Conservation (phyloP, 2,888 invertebrate species). For the Xanthorhoe spadicearia region DNA sequence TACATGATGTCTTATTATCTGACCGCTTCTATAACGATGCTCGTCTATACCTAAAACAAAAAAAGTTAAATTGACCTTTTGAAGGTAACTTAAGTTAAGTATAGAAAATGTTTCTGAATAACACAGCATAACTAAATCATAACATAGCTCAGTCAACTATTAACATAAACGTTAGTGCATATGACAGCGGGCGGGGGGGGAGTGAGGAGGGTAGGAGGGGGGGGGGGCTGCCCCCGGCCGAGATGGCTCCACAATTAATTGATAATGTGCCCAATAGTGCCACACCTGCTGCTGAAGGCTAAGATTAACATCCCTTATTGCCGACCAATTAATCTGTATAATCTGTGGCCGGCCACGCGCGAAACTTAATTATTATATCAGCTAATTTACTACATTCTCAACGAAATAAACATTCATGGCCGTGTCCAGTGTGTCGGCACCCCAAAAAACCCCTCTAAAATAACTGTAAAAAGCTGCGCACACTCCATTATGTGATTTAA, state of each 20-base stretch:
- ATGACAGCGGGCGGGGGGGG: conserved; percentile 51
- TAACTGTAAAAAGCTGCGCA: conserved; percentile 71
- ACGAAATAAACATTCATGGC: conserved; percentile 2
- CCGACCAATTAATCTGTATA: conserved; percentile 70
- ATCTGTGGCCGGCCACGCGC: conserved; percentile 67
- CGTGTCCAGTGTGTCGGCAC: conserved; percentile 15
- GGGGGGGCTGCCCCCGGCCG: conserved; percentile 34
- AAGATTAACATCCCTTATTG: conserved; percentile 76
- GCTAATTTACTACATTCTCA: conserved; percentile 36
- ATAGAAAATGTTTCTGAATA: not conserved
- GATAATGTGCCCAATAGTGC: conserved; percentile 63
- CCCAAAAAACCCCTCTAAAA: conserved; percentile 60
- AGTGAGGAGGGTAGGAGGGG: conserved; percentile 34
- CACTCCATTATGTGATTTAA: conserved; percentile 83
- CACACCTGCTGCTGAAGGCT: conserved; percentile 76
- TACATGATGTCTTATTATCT: not conserved
- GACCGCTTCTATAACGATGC: not conserved
- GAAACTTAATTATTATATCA: conserved; percentile 66
- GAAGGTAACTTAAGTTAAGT: not conserved
- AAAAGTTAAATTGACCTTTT: not conserved
- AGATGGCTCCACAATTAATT: conserved; percentile 66
- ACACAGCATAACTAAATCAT: conserved; percentile 24
- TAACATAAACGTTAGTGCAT: conserved; percentile 66
- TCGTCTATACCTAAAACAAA: conserved; percentile 8
- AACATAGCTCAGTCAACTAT: conserved; percentile 44